Conservation (phyloP, 2,888 invertebrate species). For the Phalera bucephala region DNA sequence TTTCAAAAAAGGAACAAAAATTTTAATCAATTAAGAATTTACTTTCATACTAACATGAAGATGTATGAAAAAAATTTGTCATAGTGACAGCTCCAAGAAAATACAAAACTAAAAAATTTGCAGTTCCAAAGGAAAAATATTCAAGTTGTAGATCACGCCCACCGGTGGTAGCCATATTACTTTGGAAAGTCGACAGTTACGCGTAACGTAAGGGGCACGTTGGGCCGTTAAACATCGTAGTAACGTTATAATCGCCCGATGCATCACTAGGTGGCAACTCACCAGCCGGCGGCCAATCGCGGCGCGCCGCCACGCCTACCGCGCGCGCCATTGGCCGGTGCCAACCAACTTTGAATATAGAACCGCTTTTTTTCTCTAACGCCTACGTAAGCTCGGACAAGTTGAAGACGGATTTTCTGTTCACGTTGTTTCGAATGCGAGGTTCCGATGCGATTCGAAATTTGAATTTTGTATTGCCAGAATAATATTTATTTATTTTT, state of each 20-base stretch:
- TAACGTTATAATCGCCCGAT: conserved; percentile 70
- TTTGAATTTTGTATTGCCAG: background rate
- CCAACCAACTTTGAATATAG: conserved; percentile 75
- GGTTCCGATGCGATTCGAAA: conserved; percentile 1
- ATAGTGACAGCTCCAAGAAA: too few species aligned
- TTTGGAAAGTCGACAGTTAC: too few species aligned
- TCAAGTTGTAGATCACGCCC: too few species aligned
- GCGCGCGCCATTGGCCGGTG: conserved; percentile 68
- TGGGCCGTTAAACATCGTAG: conserved; percentile 21
- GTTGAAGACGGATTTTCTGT: conserved; percentile 30
- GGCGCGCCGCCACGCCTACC: conserved; percentile 70
- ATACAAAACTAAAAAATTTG: too few species aligned
- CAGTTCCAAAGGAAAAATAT: too few species aligned
- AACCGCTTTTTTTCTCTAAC: conserved; percentile 79
- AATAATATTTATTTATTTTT: conserved; percentile 11
- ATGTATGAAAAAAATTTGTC: too few species aligned
- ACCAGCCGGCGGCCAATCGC: conserved; percentile 58
- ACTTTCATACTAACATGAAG: too few species aligned
- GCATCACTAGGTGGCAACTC: conserved; percentile 48
- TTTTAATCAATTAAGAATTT: too few species aligned
- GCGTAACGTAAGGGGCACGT: background rate
- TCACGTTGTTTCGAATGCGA: conserved; percentile 35
- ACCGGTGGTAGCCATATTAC: too few species aligned
- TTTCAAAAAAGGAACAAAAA: too few species aligned
- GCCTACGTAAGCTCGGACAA: conserved; percentile 69